Evolutionary conservation across 2,888 invertebrate species (phyloP), one percentile per base, ranked within the genome.

Genomic region (Leptinotarsa tumamoca): DNA sequence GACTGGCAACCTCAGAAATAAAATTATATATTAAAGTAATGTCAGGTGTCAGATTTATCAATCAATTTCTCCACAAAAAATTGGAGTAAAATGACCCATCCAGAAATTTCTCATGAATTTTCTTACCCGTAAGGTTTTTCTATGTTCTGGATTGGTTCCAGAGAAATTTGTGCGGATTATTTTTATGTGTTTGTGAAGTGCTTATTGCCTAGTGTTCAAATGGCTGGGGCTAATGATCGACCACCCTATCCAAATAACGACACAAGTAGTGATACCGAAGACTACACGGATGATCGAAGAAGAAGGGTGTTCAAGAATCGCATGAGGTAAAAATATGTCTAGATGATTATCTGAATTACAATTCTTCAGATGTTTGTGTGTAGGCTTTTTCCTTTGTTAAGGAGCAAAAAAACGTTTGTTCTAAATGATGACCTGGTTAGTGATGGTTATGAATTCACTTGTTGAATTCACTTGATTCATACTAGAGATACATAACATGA

Each of bases 191-290:
- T 88, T 78, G 79, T 87, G 73, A 87, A 86, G 85, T 88, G 88
- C 84, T 83, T 88, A 78, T 79, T 87, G 78, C 86, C 88, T 63
- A 81, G 76, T 71, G 85, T 86, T 68, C 85, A 86, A 85, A 89
- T 89, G 89, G 88, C 88, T 80, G 87, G 87, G 72, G 81, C 87
- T 51, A 86, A 82, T 80, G 87, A 88, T 81, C 86, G 88, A 72
- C 87, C 87, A 78, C 83, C 83, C 69, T 88, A 87, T 81, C 86
- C 86, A 72, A 87, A 86, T 80, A 87, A 88, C 77, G 94, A 94
- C 84, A 95, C 94, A 85, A 96, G 95, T 87, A 96, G 95, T 85
- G 96, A 95, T 87, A 95, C 95, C 27, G 96, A 95, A 88, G 96
- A 96, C 86, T 95, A 94, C 84, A 92, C 93, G 76, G 95, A 95